Percentiles rank a stretch among this genome's conserved stretches.
phyloP scores from a whole-genome alignment of 2,888 invertebrate species.

The Tetrapedia diversipes region DNA sequence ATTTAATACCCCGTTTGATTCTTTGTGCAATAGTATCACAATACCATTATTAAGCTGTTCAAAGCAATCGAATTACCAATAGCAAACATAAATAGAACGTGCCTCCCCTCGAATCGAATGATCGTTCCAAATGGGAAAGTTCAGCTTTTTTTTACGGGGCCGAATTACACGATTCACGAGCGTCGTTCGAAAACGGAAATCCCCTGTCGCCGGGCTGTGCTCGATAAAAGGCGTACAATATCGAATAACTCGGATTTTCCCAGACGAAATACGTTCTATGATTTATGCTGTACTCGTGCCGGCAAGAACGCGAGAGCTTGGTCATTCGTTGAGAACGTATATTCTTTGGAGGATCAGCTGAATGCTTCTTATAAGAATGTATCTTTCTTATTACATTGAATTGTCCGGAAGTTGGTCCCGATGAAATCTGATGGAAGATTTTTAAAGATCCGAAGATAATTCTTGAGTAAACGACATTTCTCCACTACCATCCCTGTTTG shows the following conservation, averaged over 20 bases:
- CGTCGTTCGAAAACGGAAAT: conserved; percentile 60
- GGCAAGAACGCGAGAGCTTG: not conserved
- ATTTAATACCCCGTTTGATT: not conserved
- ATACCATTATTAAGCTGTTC: not conserved
- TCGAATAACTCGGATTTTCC: conserved; percentile 63
- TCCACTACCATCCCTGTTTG: too few relatives aligned
- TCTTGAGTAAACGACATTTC: too few relatives aligned
- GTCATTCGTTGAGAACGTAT: not conserved
- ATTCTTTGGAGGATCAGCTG: not conserved
- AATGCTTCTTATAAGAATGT: not conserved
- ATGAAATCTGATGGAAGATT: too few relatives aligned
- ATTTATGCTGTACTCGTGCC: conserved; percentile 12
- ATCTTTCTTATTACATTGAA: too few relatives aligned
- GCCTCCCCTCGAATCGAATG: conserved; percentile 17
- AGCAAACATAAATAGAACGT: conserved; percentile 9
- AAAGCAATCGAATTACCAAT: not conserved
- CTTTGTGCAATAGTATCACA: not conserved
- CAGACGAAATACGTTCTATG: conserved; percentile 46
- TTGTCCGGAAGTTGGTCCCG: too few relatives aligned
- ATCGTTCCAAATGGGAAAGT: conserved; percentile 33
- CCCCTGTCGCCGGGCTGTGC: conserved; percentile 46
- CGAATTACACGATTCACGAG: conserved; percentile 56
- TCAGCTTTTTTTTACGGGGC: conserved; percentile 31
- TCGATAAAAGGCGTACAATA: conserved; percentile 52
- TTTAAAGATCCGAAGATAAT: too few relatives aligned